These are phyloP conservation scores for Portevinia maculata DNA, from an alignment of 2,888 invertebrate species.

Conservation along the genomic window DNA sequence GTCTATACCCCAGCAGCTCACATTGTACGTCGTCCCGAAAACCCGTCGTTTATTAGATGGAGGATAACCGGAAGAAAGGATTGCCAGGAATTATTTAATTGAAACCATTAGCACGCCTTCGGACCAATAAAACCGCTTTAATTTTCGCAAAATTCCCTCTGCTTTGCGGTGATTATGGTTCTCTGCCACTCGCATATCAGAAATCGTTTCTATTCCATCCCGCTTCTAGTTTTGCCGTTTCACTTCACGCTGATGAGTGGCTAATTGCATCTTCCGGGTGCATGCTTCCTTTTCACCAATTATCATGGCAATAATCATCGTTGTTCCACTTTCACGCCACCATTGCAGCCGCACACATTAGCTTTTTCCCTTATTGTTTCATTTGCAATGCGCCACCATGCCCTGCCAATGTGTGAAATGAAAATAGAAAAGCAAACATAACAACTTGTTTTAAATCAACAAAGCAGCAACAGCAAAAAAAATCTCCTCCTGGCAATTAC, in stretches of 20 bases:
- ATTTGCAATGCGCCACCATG: background rate
- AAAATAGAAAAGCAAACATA: background rate
- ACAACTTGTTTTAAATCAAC: conserved; percentile 7
- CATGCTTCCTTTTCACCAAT: conserved; percentile 67
- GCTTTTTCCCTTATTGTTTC: conserved; percentile 36
- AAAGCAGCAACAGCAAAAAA: conserved; percentile 13
- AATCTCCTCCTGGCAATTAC: conserved; percentile 34
- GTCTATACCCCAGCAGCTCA: background rate
- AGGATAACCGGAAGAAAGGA: conserved; percentile 43
- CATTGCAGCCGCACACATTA: background rate
- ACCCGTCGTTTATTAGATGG: conserved; percentile 11
- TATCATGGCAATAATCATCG: conserved; percentile 64
- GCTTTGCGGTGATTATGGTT: conserved; percentile 33
- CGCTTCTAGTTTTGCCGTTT: background rate
- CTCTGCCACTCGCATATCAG: background rate
- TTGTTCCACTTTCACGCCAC: conserved; percentile 52
- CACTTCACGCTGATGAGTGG: conserved; percentile 43
- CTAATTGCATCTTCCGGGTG: conserved; percentile 74
- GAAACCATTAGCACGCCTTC: conserved; percentile 60
- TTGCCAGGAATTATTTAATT: conserved; percentile 69
- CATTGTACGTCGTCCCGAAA: background rate
- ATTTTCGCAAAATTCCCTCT: conserved; percentile 42
- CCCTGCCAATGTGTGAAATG: conserved; percentile 31
- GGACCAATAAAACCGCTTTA: conserved; percentile 61
- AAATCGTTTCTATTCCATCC: background rate